Evolutionary conservation across 2,113 vertebrate genomes (phyloP).

Genomic region (Heloderma charlesbogerti): DNA sequence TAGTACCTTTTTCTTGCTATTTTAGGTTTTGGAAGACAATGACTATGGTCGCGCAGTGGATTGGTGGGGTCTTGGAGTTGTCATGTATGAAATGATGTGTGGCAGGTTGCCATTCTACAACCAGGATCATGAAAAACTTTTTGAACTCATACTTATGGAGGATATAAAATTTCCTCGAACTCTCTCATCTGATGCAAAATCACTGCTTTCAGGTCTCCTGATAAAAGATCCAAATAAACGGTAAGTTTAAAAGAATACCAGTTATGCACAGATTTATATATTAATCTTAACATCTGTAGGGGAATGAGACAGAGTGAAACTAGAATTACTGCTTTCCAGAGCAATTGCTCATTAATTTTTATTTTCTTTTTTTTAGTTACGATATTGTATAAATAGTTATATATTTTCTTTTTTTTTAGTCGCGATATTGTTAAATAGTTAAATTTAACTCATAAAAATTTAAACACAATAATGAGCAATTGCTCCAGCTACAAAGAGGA

Average conservation of each 20-base stretch:
- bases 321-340: background rate
- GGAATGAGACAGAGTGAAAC: background rate
- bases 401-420: background rate
- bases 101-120: constrained; percentile 97
- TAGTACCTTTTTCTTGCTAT: constrained; percentile 47
- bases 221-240: constrained; percentile 98
- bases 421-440: background rate
- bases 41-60: constrained; percentile 97
- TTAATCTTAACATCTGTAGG: background rate
- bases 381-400: background rate
- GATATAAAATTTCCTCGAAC: constrained; percentile 98
- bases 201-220: constrained; percentile 94
- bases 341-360: background rate
- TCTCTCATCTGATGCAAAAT: constrained; percentile 94
- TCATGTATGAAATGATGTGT: constrained; percentile 99
- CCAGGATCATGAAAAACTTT: constrained; percentile 98
- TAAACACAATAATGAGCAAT: background rate
- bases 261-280: background rate
- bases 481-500: background rate
- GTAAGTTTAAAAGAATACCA: constrained; percentile 71
- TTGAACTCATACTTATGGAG: constrained; percentile 98
- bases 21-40: constrained; percentile 95
- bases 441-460: background rate
- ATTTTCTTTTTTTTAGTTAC: background rate
- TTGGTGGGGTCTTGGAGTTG: constrained; percentile 98